Percentiles rank a stretch among this genome's conserved stretches.
Conservation (phyloP, 2,113 vertebrate species). For the Varanus salvator region DNA sequence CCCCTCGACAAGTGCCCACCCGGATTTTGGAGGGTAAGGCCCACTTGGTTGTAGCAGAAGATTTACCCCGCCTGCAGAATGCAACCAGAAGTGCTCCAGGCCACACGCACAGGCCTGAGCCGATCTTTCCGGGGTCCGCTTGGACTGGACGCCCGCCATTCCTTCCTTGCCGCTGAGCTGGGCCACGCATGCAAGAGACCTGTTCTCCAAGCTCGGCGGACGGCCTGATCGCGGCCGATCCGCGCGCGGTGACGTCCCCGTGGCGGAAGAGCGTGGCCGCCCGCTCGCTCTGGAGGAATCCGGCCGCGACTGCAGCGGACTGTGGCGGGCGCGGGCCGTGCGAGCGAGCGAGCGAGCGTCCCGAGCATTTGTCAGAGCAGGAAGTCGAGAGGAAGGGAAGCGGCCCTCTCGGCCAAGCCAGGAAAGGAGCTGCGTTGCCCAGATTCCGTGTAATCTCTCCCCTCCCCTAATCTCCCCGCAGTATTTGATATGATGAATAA, state of each 20-base stretch:
- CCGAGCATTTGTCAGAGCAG: constrained; percentile 58
- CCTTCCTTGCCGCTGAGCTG: no score
- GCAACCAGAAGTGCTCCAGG: not conserved
- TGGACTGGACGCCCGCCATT: not conserved
- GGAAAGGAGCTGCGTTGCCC: constrained; percentile 58
- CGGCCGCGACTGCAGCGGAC: not conserved
- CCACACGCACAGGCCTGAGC: not conserved
- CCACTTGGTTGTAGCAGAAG: not conserved
- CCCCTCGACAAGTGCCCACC: not conserved
- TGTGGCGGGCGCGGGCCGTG: not conserved
- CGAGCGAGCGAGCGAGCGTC: not conserved
- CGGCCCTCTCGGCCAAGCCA: constrained; percentile 63
- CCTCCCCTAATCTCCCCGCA: constrained; percentile 57
- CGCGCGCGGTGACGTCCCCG: no score
- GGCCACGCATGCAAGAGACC: not conserved
- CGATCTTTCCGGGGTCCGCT: not conserved
- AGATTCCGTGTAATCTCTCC: constrained; percentile 68
- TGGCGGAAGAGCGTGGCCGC: no score
- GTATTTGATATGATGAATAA: constrained; percentile 76
- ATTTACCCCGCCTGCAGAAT: no score
- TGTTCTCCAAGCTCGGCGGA: not conserved
- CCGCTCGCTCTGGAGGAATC: not conserved
- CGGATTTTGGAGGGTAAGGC: no score
- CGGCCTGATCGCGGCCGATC: not conserved
- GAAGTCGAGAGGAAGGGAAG: constrained; percentile 63